A percentile compares a stretch with the other conserved stretches of the same genome.
Evolutionary conservation across 2,113 vertebrate species (phyloP).

Genomic region (Tachycineta bicolor): DNA sequence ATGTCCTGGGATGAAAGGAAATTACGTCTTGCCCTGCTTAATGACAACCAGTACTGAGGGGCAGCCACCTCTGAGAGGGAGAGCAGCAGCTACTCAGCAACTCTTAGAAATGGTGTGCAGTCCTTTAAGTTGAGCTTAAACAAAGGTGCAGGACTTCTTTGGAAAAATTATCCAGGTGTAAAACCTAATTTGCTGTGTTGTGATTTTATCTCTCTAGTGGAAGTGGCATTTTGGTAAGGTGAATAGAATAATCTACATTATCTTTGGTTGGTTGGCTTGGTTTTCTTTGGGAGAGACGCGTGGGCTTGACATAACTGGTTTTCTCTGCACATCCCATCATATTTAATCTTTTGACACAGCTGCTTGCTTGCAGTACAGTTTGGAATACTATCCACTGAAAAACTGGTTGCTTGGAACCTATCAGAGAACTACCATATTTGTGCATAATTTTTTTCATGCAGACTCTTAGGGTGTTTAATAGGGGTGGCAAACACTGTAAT

Average conservation of each 20-base stretch:
- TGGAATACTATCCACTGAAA: background rate
- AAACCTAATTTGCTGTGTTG: background rate
- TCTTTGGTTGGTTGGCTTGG: background rate
- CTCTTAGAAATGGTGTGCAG: background rate
- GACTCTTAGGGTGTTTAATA: background rate
- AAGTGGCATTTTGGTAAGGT: constrained; percentile 10
- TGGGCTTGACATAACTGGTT: background rate
- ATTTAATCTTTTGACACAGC: constrained; percentile 9
- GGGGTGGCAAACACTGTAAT: background rate
- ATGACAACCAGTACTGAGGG: background rate
- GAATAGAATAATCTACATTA: background rate
- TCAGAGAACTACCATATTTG: background rate
- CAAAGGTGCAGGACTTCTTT: background rate
- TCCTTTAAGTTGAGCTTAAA: background rate
- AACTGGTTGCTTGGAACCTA: background rate
- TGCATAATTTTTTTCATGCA: background rate
- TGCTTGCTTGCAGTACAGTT: background rate
- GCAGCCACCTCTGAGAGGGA: background rate
- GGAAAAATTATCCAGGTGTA: background rate
- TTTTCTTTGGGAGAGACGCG: background rate
- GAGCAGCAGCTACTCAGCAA: background rate
- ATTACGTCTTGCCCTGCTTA: background rate
- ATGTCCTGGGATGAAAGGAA: background rate
- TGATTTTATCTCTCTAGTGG: background rate
- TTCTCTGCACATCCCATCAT: background rate